Evolutionary conservation across 2,113 vertebrate species (phyloP).

Genomic region (Lepisosteus osseus): DNA sequence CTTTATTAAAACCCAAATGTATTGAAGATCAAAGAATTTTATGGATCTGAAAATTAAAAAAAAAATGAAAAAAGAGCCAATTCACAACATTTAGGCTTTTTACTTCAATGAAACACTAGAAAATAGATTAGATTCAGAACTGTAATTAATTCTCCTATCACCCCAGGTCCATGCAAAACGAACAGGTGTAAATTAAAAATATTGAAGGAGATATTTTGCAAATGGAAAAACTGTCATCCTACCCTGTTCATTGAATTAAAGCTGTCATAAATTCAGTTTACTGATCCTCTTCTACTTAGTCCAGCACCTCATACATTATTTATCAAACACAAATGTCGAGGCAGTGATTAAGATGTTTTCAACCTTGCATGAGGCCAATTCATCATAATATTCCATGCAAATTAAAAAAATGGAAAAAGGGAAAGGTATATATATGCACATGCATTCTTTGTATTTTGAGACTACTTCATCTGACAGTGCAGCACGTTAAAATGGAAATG

Average conservation of each 20-base stretch:
- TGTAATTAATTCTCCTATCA: not conserved
- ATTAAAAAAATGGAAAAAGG: conserved; percentile 17
- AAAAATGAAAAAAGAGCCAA: too few species aligned
- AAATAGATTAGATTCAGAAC: not conserved
- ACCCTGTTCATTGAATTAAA: conserved; percentile 42
- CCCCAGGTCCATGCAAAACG: conserved; percentile 16
- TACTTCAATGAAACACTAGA: too few species aligned
- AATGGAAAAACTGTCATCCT: conserved; percentile 7
- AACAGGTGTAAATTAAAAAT: conserved; percentile 38
- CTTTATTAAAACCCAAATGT: too few species aligned
- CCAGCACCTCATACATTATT: conserved; percentile 54
- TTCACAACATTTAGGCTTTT: too few species aligned
- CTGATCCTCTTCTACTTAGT: conserved; percentile 54
- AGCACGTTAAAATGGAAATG: too few species aligned
- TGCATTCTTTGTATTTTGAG: too few species aligned
- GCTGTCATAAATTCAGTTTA: conserved; percentile 56
- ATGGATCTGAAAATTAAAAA: too few species aligned
- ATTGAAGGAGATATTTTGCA: conserved; percentile 28
- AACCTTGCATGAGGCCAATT: conserved; percentile 60
- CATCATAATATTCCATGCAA: conserved; percentile 61
- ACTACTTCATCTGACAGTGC: too few species aligned
- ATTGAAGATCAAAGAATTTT: too few species aligned
- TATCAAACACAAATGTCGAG: conserved; percentile 54
- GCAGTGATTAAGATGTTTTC: conserved; percentile 66
- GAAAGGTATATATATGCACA: not conserved